Evolutionary conservation across 1,140 invertebrate genomes (phyloP).

Genomic region (Archegozetes longisetosus): DNA sequence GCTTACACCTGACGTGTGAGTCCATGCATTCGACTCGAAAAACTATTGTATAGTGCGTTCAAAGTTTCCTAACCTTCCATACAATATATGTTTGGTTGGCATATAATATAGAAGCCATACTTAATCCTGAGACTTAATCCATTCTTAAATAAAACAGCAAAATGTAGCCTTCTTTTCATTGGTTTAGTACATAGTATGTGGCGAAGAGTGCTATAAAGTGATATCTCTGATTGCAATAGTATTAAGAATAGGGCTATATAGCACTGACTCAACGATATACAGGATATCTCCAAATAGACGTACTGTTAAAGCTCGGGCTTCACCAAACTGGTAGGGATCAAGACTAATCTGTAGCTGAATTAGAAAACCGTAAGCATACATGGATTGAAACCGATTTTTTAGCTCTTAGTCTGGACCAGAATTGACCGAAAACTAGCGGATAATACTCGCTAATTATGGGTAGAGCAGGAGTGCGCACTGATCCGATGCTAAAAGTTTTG

Average conservation of each 20-base stretch:
- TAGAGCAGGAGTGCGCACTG: not conserved
- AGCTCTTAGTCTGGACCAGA: not conserved
- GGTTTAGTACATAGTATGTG: no score
- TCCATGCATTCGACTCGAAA: not conserved
- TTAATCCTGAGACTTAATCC: not conserved
- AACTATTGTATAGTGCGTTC: not conserved
- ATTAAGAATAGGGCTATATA: not conserved
- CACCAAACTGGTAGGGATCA: not conserved
- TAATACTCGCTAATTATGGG: not conserved
- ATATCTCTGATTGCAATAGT: not conserved
- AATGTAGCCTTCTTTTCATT: no score
- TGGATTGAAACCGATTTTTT: not conserved
- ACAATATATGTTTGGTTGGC: no score
- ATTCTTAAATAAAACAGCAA: not conserved
- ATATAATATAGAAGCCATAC: not conserved
- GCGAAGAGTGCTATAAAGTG: not conserved
- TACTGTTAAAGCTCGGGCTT: no score
- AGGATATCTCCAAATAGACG: not conserved
- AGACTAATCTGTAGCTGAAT: not conserved
- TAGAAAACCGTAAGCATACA: not conserved
- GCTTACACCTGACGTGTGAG: not conserved
- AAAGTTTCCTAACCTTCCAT: not conserved
- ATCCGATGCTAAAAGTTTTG: not conserved
- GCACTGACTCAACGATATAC: not conserved
- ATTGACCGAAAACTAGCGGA: not conserved